phyloP scores from a whole-genome alignment of 2,113 vertebrate genomes.

The Struthidea cinerea region DNA sequence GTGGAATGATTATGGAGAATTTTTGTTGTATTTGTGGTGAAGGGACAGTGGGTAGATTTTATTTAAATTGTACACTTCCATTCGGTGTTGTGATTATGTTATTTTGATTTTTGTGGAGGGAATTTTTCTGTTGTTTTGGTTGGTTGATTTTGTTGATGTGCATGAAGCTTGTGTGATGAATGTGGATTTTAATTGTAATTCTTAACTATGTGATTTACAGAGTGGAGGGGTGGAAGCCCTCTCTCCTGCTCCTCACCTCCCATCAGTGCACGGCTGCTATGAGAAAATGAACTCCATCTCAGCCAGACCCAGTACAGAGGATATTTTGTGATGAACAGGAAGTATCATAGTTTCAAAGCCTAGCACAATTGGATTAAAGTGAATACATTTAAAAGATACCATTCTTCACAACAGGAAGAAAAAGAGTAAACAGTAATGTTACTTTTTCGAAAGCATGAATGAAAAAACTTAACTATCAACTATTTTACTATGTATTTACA shows the following conservation, averaged over 20 bases:
- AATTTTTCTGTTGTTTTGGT: neutral
- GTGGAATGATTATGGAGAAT: neutral
- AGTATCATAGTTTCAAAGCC: neutral
- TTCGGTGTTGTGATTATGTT: neutral
- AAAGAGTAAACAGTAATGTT: neutral
- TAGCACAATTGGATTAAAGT: neutral
- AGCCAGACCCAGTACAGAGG: neutral
- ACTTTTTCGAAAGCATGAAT: neutral
- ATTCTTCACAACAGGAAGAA: neutral
- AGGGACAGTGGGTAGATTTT: neutral
- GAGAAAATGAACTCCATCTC: neutral
- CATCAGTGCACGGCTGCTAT: neutral
- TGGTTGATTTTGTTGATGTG: neutral
- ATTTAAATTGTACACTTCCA: neutral
- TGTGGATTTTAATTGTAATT: neutral
- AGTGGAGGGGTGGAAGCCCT: neutral
- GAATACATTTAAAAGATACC: neutral
- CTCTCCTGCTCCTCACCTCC: neutral
- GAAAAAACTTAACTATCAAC: neutral
- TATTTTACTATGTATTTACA: neutral
- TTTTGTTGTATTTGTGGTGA: neutral
- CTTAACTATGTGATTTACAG: neutral
- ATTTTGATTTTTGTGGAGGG: neutral
- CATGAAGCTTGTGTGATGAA: neutral
- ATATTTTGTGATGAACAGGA: neutral